phyloP scores from a whole-genome alignment of 2,888 invertebrate genomes.

The Psococerastis gibbosa region DNA sequence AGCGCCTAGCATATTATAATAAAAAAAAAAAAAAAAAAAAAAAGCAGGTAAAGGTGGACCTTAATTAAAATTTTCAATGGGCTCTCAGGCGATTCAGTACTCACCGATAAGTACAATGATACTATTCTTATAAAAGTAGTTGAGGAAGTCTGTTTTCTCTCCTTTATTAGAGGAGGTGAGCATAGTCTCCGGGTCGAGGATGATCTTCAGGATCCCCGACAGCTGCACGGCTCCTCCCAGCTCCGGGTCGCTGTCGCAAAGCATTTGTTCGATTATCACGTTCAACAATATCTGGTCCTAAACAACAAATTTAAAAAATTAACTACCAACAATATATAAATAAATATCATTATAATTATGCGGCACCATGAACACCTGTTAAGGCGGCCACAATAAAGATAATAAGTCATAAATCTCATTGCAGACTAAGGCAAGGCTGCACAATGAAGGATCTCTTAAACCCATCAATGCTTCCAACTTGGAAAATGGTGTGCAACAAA shows the following conservation, averaged over 20 bases:
- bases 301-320: constrained; percentile 20
- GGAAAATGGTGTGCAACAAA: too few species aligned
- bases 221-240: constrained; percentile 93
- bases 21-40: too few species aligned
- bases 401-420: too few species aligned
- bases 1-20: too few species aligned
- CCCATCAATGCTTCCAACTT: too few species aligned
- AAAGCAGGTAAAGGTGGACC: too few species aligned
- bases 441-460: too few species aligned
- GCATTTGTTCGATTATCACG: constrained; percentile 96
- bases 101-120: constrained; percentile 86
- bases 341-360: constrained; percentile 10
- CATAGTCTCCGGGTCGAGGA: constrained; percentile 98
- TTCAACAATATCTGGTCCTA: constrained; percentile 88
- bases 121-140: constrained; percentile 97
- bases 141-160: constrained; percentile 95
- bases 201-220: constrained; percentile 79
- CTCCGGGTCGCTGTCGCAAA: constrained; percentile 91
- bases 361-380: too few species aligned
- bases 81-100: constrained; percentile 19
- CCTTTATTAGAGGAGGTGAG: constrained; percentile 79
- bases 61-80: constrained; percentile 8
- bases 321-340: constrained; percentile 9
- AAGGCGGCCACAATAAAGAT: too few species aligned
- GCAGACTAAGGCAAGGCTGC: too few species aligned